A percentile compares a stretch with the other conserved stretches of the same genome.
phyloP scores from a whole-genome alignment of 2,888 invertebrate genomes.

The Pyralis farinalis region DNA sequence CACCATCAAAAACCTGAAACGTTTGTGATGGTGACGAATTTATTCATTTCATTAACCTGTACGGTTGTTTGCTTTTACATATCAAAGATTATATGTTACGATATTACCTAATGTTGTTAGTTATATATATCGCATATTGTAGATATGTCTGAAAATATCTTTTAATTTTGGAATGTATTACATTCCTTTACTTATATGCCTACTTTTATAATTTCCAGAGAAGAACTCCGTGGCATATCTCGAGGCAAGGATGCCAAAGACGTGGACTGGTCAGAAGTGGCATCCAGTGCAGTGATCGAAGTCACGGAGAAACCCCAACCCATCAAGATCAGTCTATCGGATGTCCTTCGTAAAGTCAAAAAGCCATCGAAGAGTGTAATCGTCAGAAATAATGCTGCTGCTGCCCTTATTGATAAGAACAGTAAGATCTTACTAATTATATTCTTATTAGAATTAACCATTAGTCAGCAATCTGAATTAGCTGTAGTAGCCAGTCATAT shows the following conservation, averaged over 20 bases:
- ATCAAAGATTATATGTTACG: no score
- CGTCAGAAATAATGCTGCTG: conserved; percentile 75
- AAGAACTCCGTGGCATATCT: conserved; percentile 92
- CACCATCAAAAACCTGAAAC: no score
- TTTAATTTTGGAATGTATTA: no score
- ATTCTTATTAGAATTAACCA: not conserved
- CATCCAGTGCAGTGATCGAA: conserved; percentile 80
- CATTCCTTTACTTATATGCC: no score
- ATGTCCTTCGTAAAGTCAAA: conserved; percentile 84
- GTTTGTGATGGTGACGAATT: no score
- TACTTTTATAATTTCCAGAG: conserved; percentile 66
- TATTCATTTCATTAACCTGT: no score
- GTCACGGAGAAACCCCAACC: conserved; percentile 87
- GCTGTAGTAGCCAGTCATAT: no score
- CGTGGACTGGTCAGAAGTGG: conserved; percentile 91
- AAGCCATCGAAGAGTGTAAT: conserved; percentile 83
- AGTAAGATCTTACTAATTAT: conserved; percentile 70
- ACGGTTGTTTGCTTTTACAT: no score
- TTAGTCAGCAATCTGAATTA: no score
- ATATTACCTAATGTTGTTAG: no score
- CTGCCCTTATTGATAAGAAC: conserved; percentile 77
- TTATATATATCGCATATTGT: no score
- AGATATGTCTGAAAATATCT: no score
- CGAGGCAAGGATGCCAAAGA: conserved; percentile 92
- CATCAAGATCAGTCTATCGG: conserved; percentile 88